Conservation (phyloP, 2,113 vertebrate genomes). For the Clarias macrocephalus region DNA sequence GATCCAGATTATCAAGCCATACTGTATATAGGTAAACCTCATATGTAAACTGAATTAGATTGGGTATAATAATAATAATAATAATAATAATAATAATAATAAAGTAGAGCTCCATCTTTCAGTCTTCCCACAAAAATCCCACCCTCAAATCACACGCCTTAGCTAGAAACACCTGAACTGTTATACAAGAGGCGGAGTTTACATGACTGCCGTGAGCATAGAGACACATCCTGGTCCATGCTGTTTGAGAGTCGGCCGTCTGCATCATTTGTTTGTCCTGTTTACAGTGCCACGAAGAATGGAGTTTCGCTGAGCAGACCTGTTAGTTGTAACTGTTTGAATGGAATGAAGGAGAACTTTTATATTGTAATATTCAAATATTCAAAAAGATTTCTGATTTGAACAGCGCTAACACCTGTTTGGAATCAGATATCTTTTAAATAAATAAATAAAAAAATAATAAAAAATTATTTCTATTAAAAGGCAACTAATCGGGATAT, state of each 20-base stretch:
- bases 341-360: not conserved
- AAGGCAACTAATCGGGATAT: not conserved
- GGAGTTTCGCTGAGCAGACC: not conserved
- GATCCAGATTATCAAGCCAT: no score
- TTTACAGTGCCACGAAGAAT: conserved; percentile 10
- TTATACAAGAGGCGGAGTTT: not conserved
- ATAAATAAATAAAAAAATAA: no score
- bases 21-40: not conserved
- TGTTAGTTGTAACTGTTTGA: not conserved
- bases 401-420: not conserved
- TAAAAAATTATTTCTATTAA: not conserved
- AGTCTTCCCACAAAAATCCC: not conserved
- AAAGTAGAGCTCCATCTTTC: not conserved
- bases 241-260: not conserved
- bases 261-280: not conserved
- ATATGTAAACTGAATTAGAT: not conserved
- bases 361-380: not conserved
- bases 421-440: not conserved
- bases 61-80: not conserved
- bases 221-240: not conserved
- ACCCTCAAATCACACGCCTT: not conserved
- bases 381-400: not conserved
- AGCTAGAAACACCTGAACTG: not conserved
- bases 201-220: not conserved
- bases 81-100: not conserved